These are phyloP conservation scores for Sitobion miscanthi DNA, from an alignment of 1,140 invertebrate genomes.

Conservation along the genomic window DNA sequence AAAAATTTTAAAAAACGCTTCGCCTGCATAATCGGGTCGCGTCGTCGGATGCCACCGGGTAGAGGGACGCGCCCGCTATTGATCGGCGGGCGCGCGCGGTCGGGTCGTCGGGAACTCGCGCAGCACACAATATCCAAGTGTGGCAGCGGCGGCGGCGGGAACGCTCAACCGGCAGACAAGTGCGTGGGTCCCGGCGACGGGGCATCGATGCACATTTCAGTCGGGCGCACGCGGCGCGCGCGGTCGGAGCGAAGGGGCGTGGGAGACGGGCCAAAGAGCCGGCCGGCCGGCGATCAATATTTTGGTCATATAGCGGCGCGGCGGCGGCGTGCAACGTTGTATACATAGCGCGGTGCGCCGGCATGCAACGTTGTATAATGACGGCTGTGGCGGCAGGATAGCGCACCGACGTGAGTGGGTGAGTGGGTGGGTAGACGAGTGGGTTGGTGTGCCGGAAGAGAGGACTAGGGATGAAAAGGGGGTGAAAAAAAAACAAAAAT, in stretches of 20 bases:
- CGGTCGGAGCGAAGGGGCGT: neutral
- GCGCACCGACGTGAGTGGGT: neutral
- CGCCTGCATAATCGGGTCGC: neutral
- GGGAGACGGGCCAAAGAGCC: conserved; percentile 23
- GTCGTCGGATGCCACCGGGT: neutral
- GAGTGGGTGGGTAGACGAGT: neutral
- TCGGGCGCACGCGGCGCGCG: neutral
- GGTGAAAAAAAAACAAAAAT: neutral
- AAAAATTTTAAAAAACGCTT: neutral
- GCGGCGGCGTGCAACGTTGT: neutral
- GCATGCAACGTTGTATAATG: conserved; percentile 17
- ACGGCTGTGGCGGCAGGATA: neutral
- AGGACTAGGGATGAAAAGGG: neutral
- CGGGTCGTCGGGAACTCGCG: neutral
- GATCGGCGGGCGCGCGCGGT: conserved; percentile 21
- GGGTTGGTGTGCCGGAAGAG: too few relatives aligned
- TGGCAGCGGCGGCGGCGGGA: neutral
- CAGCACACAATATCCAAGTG: neutral
- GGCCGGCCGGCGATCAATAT: conserved; percentile 54
- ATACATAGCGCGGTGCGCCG: neutral
- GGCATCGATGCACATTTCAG: conserved; percentile 34
- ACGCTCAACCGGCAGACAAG: conserved; percentile 53
- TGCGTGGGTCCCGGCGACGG: conserved; percentile 48
- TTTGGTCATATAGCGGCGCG: neutral
- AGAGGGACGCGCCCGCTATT: conserved; percentile 5